These are phyloP conservation scores for Rhyacophila evoluta DNA, from an alignment of 2,888 invertebrate species.

Conservation along the genomic window DNA sequence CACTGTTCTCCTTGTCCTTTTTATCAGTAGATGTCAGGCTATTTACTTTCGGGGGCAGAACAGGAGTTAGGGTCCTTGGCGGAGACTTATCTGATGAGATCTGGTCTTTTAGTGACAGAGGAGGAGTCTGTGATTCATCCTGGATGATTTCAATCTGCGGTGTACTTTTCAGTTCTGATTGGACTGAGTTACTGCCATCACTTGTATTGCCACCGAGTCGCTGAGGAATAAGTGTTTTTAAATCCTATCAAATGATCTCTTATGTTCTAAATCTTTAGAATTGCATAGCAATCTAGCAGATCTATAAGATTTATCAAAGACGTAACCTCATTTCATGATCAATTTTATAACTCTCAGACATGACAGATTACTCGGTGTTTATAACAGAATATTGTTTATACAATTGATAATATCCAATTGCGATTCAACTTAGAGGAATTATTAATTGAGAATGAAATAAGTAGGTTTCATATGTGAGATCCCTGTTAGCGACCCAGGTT, in stretches of 20 bases:
- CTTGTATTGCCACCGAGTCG: slow-evolving; percentile 68
- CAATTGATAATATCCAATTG: not conserved
- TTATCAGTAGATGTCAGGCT: slow-evolving; percentile 55
- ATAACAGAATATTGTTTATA: too few relatives aligned
- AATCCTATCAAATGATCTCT: too few relatives aligned
- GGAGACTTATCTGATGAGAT: not conserved
- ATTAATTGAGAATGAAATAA: too few relatives aligned
- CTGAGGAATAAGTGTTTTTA: slow-evolving; percentile 60
- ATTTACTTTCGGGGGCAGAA: slow-evolving; percentile 15
- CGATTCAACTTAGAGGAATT: too few relatives aligned
- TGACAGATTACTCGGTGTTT: too few relatives aligned
- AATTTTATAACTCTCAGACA: too few relatives aligned
- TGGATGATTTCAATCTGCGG: slow-evolving; percentile 33
- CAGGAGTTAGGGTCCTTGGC: slow-evolving; percentile 32
- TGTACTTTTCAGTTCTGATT: slow-evolving; percentile 48
- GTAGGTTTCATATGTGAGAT: too few relatives aligned
- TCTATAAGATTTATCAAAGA: too few relatives aligned
- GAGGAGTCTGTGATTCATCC: slow-evolving; percentile 51
- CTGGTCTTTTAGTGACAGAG: slow-evolving; percentile 29
- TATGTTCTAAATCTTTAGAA: too few relatives aligned
- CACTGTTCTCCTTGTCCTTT: slow-evolving; percentile 57
- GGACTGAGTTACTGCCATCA: slow-evolving; percentile 68
- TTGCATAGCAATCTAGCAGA: too few relatives aligned
- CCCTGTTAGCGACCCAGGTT: slow-evolving; percentile 5
- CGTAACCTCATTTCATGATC: too few relatives aligned